Percentiles rank a stretch among this genome's conserved stretches.
Conservation (phyloP, 2,797 vertebrate genomes). For the Anomalospiza imberbis region DNA sequence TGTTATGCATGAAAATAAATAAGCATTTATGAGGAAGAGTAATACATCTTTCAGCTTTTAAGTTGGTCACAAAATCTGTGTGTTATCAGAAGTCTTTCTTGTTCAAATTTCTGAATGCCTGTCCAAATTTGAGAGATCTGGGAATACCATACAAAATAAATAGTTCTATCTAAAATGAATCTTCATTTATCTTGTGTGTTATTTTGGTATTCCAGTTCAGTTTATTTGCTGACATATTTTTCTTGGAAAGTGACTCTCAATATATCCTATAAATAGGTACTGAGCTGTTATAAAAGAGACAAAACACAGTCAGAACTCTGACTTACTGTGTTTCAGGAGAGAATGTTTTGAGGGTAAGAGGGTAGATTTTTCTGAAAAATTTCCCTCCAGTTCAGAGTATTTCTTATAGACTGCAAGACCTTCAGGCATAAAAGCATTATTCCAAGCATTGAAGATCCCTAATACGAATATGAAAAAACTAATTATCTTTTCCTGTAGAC, state of each 20-base stretch:
- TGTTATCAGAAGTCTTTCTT: not conserved
- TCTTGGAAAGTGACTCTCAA: not conserved
- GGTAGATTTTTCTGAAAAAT: not conserved
- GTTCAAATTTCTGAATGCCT: not conserved
- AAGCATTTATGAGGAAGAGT: not conserved
- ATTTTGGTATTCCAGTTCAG: not conserved
- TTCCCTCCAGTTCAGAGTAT: not conserved
- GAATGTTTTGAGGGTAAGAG: not conserved
- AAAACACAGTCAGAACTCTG: not conserved
- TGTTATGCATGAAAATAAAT: not conserved
- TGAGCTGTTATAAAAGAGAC: not conserved
- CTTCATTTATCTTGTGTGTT: not conserved
- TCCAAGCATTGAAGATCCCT: not conserved
- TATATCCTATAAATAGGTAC: not conserved
- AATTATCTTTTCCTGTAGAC: not conserved
- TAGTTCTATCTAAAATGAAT: not conserved
- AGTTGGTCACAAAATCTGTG: not conserved
- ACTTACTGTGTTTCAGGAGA: not conserved
- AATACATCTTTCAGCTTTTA: not conserved
- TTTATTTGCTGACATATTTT: not conserved
- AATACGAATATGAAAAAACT: not conserved
- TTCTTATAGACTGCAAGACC: not conserved
- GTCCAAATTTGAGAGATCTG: not conserved
- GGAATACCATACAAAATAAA: not conserved
- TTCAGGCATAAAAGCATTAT: not conserved